These are phyloP conservation scores for Ia io DNA, from an alignment of 2,113 vertebrate genomes.

Conservation along the genomic window DNA sequence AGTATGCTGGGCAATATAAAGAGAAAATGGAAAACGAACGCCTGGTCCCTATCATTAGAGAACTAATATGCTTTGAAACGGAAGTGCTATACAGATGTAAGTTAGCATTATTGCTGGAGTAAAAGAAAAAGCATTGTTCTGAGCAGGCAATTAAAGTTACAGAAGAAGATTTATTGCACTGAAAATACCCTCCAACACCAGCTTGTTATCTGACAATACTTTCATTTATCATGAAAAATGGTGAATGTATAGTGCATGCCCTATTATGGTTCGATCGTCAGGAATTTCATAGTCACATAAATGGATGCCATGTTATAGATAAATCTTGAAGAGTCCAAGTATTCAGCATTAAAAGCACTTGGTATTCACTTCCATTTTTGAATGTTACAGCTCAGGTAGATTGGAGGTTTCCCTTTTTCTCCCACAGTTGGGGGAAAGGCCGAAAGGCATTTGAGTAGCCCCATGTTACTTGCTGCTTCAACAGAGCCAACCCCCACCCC, in stretches of 20 bases:
- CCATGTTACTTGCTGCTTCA: neutral
- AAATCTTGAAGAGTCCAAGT: neutral
- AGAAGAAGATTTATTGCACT: slow-evolving; percentile 23
- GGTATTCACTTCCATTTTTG: neutral
- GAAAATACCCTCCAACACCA: slow-evolving; percentile 32
- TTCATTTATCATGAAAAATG: slow-evolving; percentile 43
- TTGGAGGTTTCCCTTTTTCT: neutral
- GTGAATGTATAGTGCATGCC: neutral
- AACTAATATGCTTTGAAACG: slow-evolving; percentile 1
- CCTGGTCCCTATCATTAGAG: slow-evolving; percentile 28
- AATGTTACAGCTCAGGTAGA: neutral
- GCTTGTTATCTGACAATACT: slow-evolving; percentile 47
- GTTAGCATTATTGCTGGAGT: slow-evolving; percentile 23
- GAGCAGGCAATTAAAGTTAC: slow-evolving; percentile 51
- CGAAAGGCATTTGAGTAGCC: neutral
- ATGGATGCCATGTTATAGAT: neutral
- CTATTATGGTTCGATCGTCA: slow-evolving; percentile 4
- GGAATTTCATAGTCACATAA: neutral
- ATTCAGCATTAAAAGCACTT: neutral
- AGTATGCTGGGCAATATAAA: neutral
- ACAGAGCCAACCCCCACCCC: neutral
- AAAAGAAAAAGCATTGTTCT: slow-evolving; percentile 56
- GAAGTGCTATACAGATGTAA: slow-evolving; percentile 32
- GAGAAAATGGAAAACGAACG: slow-evolving; percentile 38
- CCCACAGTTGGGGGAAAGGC: neutral